Percentiles rank a stretch among this genome's conserved stretches.
Conservation (phyloP, 2,113 vertebrate species). For the Crotalus tigris region DNA sequence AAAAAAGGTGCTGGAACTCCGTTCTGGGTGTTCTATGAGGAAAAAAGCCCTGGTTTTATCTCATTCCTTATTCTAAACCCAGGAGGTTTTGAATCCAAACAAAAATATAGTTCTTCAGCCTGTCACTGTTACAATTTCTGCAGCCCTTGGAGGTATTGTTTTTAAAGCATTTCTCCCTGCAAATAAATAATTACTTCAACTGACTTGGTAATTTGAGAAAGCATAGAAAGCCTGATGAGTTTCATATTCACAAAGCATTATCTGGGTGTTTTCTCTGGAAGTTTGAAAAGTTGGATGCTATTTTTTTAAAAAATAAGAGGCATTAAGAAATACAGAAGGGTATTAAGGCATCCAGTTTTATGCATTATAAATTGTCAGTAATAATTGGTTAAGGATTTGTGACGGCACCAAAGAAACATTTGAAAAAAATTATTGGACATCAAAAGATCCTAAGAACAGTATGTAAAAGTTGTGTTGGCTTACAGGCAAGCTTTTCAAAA, state of each 20-base stretch:
- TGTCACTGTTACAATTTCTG: not conserved
- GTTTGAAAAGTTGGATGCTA: not conserved
- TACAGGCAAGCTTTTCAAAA: conserved; percentile 3
- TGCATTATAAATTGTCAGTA: conserved; percentile 12
- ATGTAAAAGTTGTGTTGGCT: not conserved
- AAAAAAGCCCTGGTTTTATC: not conserved
- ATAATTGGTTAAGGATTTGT: conserved; percentile 13
- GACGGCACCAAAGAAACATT: not conserved
- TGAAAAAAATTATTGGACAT: not conserved
- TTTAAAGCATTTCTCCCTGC: not conserved
- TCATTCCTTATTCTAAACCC: not conserved
- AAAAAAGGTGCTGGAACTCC: too few relatives aligned
- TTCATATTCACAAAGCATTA: not conserved
- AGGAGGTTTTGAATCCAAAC: not conserved
- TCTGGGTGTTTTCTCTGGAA: not conserved
- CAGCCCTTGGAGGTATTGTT: not conserved
- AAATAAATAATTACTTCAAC: not conserved
- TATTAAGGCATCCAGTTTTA: not conserved
- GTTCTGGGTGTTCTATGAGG: too few relatives aligned
- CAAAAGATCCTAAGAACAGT: not conserved
- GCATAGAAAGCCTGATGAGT: not conserved
- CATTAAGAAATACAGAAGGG: not conserved
- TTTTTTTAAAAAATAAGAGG: not conserved
- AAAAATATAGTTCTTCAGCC: not conserved
- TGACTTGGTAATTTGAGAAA: not conserved